These are phyloP conservation scores for Sitophilus oryzae DNA, from an alignment of 1,140 invertebrate genomes.

Conservation along the genomic window DNA sequence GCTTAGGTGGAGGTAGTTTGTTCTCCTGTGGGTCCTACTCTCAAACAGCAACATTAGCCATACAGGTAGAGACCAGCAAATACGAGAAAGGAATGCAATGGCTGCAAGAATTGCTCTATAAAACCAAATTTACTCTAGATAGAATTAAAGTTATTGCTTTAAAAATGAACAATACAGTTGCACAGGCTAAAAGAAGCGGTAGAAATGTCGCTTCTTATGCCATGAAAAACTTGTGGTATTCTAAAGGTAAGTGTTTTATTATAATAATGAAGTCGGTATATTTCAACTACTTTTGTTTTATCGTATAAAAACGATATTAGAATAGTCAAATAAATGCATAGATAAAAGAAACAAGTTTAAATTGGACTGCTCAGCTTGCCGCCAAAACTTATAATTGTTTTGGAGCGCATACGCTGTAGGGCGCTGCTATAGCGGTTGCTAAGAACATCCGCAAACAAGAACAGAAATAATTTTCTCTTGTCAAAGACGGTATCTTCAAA, in stretches of 20 bases:
- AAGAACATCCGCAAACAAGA: no score
- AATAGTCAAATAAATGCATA: no score
- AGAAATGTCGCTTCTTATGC: conserved; percentile 53
- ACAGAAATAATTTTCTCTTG: no score
- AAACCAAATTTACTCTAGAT: conserved; percentile 64
- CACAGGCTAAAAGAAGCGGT: conserved; percentile 62
- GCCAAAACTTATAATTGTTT: no score
- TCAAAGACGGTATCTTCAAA: no score
- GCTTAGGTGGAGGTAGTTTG: conserved; percentile 18
- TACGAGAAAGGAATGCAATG: conserved; percentile 71
- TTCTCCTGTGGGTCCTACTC: conserved; percentile 54
- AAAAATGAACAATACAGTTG: conserved; percentile 72
- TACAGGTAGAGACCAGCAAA: conserved; percentile 65
- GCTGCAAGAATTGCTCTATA: conserved; percentile 68
- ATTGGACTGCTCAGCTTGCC: no score
- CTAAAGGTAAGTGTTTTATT: conserved; percentile 55
- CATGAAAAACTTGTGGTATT: conserved; percentile 59
- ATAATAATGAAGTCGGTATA: no score
- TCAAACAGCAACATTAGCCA: conserved; percentile 50
- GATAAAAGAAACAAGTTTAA: no score
- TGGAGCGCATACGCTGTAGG: no score
- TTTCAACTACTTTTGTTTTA: no score
- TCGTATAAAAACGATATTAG: no score
- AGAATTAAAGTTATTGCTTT: conserved; percentile 68
- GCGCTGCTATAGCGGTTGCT: no score